Conservation (phyloP, 2,888 invertebrate genomes). For the Drosophila incognita region DNA sequence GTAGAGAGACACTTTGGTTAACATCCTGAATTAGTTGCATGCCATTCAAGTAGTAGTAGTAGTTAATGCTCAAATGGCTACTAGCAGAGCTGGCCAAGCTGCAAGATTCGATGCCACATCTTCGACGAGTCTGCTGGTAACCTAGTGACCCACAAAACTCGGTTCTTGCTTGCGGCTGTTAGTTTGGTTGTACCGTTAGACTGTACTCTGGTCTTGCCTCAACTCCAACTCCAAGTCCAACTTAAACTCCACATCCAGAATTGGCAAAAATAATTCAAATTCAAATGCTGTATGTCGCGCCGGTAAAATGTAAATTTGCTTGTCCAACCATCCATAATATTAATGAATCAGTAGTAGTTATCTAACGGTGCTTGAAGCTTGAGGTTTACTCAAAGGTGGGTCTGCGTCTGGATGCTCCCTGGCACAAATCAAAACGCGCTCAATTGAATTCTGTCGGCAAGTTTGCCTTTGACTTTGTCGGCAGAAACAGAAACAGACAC, state of each 20-base stretch:
- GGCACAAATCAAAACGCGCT: constrained; percentile 60
- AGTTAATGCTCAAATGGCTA: constrained; percentile 28
- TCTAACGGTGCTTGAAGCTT: constrained; percentile 43
- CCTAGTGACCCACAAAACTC: constrained; percentile 74
- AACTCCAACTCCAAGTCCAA: constrained; percentile 13
- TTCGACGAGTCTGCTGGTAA: constrained; percentile 49
- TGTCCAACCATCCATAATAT: constrained; percentile 68
- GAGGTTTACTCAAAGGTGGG: constrained; percentile 8
- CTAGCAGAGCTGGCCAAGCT: constrained; percentile 5
- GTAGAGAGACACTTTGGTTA: constrained; percentile 62
- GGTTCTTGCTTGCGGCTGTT: constrained; percentile 43
- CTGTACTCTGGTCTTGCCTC: constrained; percentile 57
- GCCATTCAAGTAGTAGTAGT: constrained; percentile 56
- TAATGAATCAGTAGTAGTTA: constrained; percentile 64
- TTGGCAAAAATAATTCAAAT: constrained; percentile 52
- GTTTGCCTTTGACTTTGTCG: constrained; percentile 79
- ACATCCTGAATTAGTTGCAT: constrained; percentile 76
- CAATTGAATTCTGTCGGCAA: constrained; percentile 72
- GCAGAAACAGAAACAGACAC: constrained; percentile 65
- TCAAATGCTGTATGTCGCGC: constrained; percentile 48
- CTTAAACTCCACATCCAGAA: constrained; percentile 31
- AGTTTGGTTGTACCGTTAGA: constrained; percentile 63
- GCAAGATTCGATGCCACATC: constrained; percentile 32
- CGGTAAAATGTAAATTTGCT: constrained; percentile 55
- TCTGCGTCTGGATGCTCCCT: constrained; percentile 33